Evolutionary conservation across 2,888 invertebrate species (phyloP), one percentile per base, ranked within the genome.

Genomic region (Oxycera nigricornis): DNA sequence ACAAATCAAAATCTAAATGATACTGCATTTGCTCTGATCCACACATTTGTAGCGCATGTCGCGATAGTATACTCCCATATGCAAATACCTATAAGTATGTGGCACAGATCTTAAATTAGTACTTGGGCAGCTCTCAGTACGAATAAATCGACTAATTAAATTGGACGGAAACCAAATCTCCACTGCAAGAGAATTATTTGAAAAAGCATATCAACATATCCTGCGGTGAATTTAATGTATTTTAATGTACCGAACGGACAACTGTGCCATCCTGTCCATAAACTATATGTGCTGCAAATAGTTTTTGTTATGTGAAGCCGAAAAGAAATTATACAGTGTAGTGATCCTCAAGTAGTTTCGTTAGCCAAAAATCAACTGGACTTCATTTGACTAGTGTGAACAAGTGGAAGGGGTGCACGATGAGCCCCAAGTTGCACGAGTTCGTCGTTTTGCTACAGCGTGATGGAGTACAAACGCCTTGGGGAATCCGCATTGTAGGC

Each of bases 401-500:
- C 14, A 46, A 46, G 11, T 2, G 4, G 30, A 57, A 24, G 50
- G 65, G 67, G 67, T 62, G 59, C 73, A 77, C 46, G 57, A 85
- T 85, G 86, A 84, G 84, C 79, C 84, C 84, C 72, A 92, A 90
- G 85, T 87, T 90, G 84, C 92, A 93, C 83, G 92, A 92, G 83
- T 89, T 94, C 84, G 90, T 91, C 81, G 90, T 94, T 82, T 89
- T 89, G 79, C 88, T 95, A 81, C 89, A 88, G 81, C 90, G 94
- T 79, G 90, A 91, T 81, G 89, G 89, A 81, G 88, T 89, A 79
- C 89, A 89, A 79, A 90, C 90, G 81, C 91, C 92, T 82, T 95
- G 95, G 95, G 95, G 95, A 76, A 92, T 95, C 81, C 90, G 95
- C 80, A 88, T 95, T 79, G 93, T 94, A 78, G 95, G 95, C 80